Base-by-base conservation (phyloP, 2,113 vertebrate genomes). In the Orthonyx spaldingii region DNA sequence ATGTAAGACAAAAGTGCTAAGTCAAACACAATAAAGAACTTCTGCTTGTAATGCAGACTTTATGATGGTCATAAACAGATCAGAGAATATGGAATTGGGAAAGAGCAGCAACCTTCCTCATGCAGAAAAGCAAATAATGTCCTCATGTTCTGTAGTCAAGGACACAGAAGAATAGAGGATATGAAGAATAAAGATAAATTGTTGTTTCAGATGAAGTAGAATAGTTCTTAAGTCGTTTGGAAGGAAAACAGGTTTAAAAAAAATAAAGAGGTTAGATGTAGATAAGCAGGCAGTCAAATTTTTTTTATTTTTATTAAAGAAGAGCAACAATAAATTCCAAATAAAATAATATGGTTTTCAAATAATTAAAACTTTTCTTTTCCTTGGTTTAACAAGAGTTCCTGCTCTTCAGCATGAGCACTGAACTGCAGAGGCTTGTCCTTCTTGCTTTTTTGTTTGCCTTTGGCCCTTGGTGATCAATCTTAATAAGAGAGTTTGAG, bases 401-500 rank as follows among this genome's bases (percentile, higher is more conserved):
- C 20, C 5, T 42, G 13, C 9, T 84, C 8, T 19, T 77, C 50
- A 65, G 27, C 15, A 30, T 9, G 13, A 41, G 7, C 16, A 56
- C 6, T 72, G 71, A 86, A 49, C 39, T 74, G 35, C 30, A 94
- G 68, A 80, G 53, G 24, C 26, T 33, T n/a, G 39, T 57, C 59
- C 59, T 88, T n/a, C 72, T 91, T 74, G 63, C 0, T 42, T 65
- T 57, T 90, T 50, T 85, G n/a, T 91, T 85, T 95, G 50, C 46
- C 89, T 92, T 92, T 61, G 59, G 42, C 55, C 69, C 77, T 70
- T n/a, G 10, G 55, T 72, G 63, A 76, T 61, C 6, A 0, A 93
- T 89, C 69, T 81, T 78, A 94, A 77, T 91, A 89, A 42, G 35
- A 87, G 37, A 49, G 33, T 64, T 90, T 61, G 56, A 93, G 44